Evolutionary conservation across 2,797 vertebrate genomes (phyloP).

Genomic region (Sebastes umbrosus): DNA sequence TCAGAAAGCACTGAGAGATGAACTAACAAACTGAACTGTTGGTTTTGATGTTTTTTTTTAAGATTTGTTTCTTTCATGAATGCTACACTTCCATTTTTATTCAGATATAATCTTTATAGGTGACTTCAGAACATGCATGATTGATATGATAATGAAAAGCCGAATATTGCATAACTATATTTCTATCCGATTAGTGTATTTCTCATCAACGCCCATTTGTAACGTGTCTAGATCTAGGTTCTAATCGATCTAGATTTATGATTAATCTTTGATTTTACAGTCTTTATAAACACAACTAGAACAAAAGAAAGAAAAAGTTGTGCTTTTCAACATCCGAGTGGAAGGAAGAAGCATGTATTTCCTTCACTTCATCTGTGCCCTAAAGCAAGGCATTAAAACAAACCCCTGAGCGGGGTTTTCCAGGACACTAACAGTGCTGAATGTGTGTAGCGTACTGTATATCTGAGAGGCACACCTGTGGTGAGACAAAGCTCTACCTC

Average conservation of each 20-base stretch:
- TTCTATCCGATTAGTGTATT: background rate
- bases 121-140: background rate
- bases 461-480: slow-evolving; percentile 9
- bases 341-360: background rate
- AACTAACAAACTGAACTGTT: no score
- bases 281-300: background rate
- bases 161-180: background rate
- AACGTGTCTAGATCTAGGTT: no score
- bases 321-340: background rate
- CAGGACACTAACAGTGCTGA: background rate
- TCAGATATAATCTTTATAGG: background rate
- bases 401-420: slow-evolving; percentile 1
- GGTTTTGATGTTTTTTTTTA: no score
- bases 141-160: background rate
- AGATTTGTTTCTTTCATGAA: no score
- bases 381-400: slow-evolving; percentile 10
- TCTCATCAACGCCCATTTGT: background rate
- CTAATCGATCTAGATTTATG: no score
- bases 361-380: background rate
- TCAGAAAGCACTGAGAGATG: no score
- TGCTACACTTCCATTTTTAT: background rate
- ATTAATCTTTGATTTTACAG: background rate
- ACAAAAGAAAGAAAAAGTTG: background rate
- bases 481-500: slow-evolving; percentile 1
- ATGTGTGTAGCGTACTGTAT: background rate